Evolutionary conservation across 2,797 vertebrate genomes (phyloP), one percentile per base, ranked within the genome.

Genomic region (Aplochiton taeniatus): DNA sequence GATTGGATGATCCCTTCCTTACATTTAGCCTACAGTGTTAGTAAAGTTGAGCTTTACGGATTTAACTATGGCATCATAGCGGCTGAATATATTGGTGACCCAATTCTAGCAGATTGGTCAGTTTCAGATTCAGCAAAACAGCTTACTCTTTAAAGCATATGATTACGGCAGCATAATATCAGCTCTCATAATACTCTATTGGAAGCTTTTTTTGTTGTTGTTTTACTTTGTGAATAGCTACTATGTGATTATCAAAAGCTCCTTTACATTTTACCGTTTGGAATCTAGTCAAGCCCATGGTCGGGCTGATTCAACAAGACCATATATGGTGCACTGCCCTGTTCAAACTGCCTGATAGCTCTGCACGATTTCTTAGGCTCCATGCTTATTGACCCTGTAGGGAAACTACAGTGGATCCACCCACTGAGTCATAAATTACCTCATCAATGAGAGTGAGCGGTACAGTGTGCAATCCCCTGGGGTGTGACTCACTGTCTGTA

Each of bases 401-500:
- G 74, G 53, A 69, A 76, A 69, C 68, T 72, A 67, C 61, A 60
- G 55, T 31, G 64, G 66, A 66, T 75, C 79, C 55, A 42, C 68
- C 78, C 80, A 85, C 78, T 83, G 78, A 81, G 45, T 78, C 66
- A 66, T 63, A 66, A 75, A 84, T 89, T 70, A 89, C 77, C 76
- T 90, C 88, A 90, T 83, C 85, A 82, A 81, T 77, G 84, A 80
- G 63, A 63, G 63, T 61, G 71, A 77, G 76, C 75, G 77, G 70
- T 76, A 83, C 74, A 78, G 76, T 42, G 75, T 72, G 74, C 68
- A 79, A 85, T 66, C 63, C 66, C 68, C 66, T 73, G 44, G 42
- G 63, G 17, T 63, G 75, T 90, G 88, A 90, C 80, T 90, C 88
- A 87, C 69, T 69, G 83, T 85, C 85, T 83, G 72, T 80, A 79